These are phyloP conservation scores for Prionailurus viverrinus DNA, from an alignment of 2,113 vertebrate genomes.

Conservation along the genomic window DNA sequence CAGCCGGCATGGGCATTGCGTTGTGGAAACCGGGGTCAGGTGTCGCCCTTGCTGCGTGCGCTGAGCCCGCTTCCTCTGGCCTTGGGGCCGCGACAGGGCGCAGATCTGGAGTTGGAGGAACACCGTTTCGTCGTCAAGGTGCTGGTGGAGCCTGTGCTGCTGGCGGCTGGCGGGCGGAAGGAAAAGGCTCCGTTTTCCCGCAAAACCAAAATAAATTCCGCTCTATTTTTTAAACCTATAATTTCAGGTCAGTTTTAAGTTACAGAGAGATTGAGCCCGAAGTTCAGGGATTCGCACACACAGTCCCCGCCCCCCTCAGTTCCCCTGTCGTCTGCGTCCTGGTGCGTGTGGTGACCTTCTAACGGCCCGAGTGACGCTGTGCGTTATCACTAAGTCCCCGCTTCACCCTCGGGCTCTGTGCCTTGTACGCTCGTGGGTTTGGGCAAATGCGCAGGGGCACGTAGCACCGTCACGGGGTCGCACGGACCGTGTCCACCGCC, in stretches of 20 bases:
- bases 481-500: accelerated
- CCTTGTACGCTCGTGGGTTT: accelerated
- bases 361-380: accelerated
- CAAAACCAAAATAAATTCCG: background rate
- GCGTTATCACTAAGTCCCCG: accelerated
- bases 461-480: accelerated
- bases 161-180: accelerated
- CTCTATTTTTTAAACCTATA: background rate
- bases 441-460: accelerated
- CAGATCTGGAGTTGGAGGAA: accelerated
- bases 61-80: background rate
- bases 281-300: accelerated
- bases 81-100: accelerated
- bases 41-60: accelerated
- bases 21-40: accelerated
- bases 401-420: accelerated
- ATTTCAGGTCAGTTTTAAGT: background rate
- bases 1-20: accelerated
- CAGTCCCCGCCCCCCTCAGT: accelerated
- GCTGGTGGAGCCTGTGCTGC: background rate
- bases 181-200: background rate
- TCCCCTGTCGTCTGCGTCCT: accelerated
- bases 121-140: accelerated
- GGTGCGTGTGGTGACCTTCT: accelerated
- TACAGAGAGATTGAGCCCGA: background rate